Evolutionary conservation across 2,797 vertebrate genomes (phyloP), one percentile per base, ranked within the genome.

Genomic region (Heteromormyrus szaboi): DNA sequence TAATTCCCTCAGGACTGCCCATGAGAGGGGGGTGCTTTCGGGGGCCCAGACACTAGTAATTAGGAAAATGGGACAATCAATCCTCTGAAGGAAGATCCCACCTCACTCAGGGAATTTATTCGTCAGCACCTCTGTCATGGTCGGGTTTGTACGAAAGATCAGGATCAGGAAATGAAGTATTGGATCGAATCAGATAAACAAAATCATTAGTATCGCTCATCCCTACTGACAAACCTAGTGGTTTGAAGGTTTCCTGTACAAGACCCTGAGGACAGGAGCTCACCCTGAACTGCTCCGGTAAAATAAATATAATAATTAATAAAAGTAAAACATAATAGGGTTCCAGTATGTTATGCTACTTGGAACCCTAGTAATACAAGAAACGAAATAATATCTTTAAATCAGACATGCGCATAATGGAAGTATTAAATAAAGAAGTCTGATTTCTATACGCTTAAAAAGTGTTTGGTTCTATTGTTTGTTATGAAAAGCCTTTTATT

Each of bases 401-500:
- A 44, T 79, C 37, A 79, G 25, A 79, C 19, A 9, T 19, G 76
- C 8, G 3, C 41, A 81, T 44, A 46, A 44, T 2, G 5, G 41
- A 81, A 81, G 41, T 81, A 22, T 81, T 46, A 81, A 81, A 44
- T 46, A 81, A 81, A 17, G 72, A 79, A 81, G 41, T n/a, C 6
- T 79, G 37, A 81, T 8, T 48, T 22, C 7, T 25, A 25, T 85
- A 85, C 22, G n/a, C 48, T 48, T 51, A 29, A 1, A 29, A 56
- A 53, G 51, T 56, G 84, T 86, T 22, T 25, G 8, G 25, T 17
- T 51, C 29, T 56, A 56, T 53, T 54, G 50, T 86, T 86, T 41
- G 37, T 41, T 86, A 50, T 33, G 81, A 62, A 87, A 84, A 62
- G 72, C 29, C 46, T 88, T 87, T 87, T 76, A 44, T 76, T 41